Evolutionary conservation across 2,113 vertebrate species (phyloP).

Genomic region (Thryonomys swinderianus): DNA sequence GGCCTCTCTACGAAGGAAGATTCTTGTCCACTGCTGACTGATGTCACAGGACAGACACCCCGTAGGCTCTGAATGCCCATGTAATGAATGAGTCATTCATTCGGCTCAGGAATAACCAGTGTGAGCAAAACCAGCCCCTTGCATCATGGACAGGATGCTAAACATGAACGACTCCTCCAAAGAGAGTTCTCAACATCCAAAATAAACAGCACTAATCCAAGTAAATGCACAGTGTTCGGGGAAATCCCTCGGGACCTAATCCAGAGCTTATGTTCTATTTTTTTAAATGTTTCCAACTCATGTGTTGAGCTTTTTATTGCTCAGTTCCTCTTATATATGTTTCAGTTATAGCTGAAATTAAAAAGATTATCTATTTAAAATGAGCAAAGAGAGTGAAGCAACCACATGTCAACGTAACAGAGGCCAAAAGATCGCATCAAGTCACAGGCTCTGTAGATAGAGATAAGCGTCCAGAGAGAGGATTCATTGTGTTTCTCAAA

Average conservation of each 20-base stretch:
- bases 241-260: constrained; percentile 23
- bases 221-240: background rate
- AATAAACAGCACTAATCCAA: constrained; percentile 33
- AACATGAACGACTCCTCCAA: background rate
- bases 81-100: background rate
- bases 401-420: rapidly evolving
- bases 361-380: background rate
- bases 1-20: background rate
- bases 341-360: background rate
- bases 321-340: background rate
- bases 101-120: background rate
- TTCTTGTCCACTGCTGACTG: background rate
- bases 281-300: background rate
- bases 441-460: background rate
- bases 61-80: background rate
- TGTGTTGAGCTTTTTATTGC: background rate
- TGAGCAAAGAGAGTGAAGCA: background rate
- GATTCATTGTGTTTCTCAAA: background rate
- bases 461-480: background rate
- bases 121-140: background rate
- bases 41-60: background rate
- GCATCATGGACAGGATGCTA: background rate
- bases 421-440: background rate
- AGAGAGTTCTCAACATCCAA: background rate
- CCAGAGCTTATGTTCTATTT: background rate